These are phyloP conservation scores for Macrophya alboannulata DNA, from an alignment of 2,888 invertebrate species.

Conservation along the genomic window DNA sequence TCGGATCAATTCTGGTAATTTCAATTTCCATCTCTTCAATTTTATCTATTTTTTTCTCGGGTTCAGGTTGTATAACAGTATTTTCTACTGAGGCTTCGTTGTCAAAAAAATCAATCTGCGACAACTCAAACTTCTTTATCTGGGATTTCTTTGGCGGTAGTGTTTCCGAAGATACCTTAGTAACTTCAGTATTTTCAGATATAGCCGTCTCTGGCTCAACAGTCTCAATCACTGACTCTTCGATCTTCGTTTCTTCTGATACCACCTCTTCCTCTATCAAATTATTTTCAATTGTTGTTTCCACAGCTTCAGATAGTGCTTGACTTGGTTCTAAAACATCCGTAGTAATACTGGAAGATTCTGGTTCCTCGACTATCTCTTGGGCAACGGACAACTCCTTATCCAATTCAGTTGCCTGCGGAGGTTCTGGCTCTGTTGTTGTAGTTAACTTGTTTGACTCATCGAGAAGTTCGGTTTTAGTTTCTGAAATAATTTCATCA, in stretches of 20 bases:
- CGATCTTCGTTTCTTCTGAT: constrained; percentile 48
- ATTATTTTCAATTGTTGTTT: constrained; percentile 18
- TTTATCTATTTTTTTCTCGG: constrained; percentile 58
- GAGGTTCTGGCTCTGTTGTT: background rate
- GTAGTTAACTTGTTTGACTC: background rate
- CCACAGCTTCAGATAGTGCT: background rate
- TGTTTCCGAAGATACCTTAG: constrained; percentile 64
- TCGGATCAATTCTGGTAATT: constrained; percentile 58
- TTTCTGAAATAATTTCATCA: constrained; percentile 37
- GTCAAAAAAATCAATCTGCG: constrained; percentile 72
- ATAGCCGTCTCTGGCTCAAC: background rate
- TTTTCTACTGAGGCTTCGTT: constrained; percentile 58
- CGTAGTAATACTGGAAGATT: constrained; percentile 54
- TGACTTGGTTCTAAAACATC: constrained; percentile 25
- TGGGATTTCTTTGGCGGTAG: constrained; percentile 77
- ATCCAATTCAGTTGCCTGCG: constrained; percentile 27
- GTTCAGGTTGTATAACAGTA: constrained; percentile 56
- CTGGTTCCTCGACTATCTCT: constrained; percentile 29
- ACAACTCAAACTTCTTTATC: constrained; percentile 77
- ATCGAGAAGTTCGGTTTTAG: background rate
- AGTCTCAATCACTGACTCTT: constrained; percentile 27
- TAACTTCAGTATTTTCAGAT: constrained; percentile 7
- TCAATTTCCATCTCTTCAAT: constrained; percentile 57
- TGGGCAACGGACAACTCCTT: background rate
- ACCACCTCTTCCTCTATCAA: constrained; percentile 30